Conservation (phyloP, 2,113 vertebrate species). For the Aepyceros melampus region DNA sequence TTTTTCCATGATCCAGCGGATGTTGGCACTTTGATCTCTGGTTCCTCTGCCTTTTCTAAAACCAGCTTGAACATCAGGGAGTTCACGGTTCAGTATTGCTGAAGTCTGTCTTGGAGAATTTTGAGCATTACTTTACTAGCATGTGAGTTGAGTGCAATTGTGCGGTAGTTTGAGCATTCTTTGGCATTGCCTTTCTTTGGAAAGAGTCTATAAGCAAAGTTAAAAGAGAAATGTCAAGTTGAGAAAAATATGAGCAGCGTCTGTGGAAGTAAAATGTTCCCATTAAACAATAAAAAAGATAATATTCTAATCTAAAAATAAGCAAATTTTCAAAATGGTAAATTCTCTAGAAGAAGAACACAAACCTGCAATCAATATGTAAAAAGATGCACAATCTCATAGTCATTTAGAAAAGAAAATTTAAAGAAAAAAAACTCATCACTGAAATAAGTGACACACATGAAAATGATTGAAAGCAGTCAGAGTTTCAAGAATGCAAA, state of each 20-base stretch:
- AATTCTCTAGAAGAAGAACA: neutral
- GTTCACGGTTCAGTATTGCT: fast-evolving
- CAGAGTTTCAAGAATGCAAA: neutral
- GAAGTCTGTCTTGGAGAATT: too few relatives aligned
- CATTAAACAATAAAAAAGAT: neutral
- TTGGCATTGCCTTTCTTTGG: too few relatives aligned
- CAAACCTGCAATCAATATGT: neutral
- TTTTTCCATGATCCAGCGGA: too few relatives aligned
- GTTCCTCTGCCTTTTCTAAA: too few relatives aligned
- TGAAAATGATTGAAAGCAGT: neutral
- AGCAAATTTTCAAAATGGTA: neutral
- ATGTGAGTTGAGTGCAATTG: too few relatives aligned
- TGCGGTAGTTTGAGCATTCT: too few relatives aligned
- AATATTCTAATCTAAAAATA: neutral
- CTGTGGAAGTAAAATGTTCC: neutral
- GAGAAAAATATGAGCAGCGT: neutral
- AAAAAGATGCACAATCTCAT: neutral
- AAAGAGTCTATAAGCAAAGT: too few relatives aligned
- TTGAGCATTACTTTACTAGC: too few relatives aligned
- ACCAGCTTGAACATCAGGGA: too few relatives aligned
- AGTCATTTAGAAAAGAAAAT: neutral
- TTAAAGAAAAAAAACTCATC: neutral
- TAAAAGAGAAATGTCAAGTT: constrained; percentile 23
- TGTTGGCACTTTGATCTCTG: too few relatives aligned
- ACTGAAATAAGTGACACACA: neutral